Evolutionary conservation across 2,113 vertebrate genomes (phyloP).

Genomic region (Phyllostomus discolor): DNA sequence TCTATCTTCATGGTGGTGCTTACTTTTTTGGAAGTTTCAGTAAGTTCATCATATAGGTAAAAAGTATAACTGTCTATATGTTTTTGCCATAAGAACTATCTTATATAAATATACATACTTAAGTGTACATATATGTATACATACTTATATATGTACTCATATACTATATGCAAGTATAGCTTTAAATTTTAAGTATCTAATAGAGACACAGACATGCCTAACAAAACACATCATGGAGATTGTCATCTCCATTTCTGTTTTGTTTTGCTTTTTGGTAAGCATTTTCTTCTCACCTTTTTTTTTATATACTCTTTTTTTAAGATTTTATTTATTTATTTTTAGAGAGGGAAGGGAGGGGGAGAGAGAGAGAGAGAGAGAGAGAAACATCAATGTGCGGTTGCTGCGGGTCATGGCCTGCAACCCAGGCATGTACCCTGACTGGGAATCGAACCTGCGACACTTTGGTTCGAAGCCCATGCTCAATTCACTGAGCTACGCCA

Average conservation of each 20-base stretch:
- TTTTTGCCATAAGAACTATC: neutral
- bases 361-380: too few species aligned
- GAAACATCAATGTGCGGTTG: too few species aligned
- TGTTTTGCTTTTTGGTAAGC: neutral
- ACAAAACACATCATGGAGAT: neutral
- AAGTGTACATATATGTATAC: neutral
- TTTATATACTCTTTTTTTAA: too few species aligned
- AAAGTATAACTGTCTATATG: neutral
- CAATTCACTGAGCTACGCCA: too few species aligned
- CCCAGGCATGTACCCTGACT: too few species aligned
- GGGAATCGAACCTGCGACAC: too few species aligned
- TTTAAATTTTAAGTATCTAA: neutral
- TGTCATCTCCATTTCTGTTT: neutral
- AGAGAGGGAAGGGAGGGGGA: too few species aligned
- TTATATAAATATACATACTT: neutral
- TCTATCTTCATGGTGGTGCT: constrained; percentile 91
- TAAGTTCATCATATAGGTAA: constrained; percentile 76
- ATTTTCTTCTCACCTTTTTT: neutral
- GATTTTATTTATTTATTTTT: too few species aligned
- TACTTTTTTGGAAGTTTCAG: constrained; percentile 87
- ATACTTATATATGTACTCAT: neutral
- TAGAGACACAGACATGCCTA: neutral
- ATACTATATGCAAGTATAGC: neutral
- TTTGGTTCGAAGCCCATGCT: too few species aligned
- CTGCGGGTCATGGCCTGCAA: too few species aligned